Base-by-base conservation (phyloP, 2,797 vertebrate genomes). In the Brachyrhaphis roseni region DNA sequence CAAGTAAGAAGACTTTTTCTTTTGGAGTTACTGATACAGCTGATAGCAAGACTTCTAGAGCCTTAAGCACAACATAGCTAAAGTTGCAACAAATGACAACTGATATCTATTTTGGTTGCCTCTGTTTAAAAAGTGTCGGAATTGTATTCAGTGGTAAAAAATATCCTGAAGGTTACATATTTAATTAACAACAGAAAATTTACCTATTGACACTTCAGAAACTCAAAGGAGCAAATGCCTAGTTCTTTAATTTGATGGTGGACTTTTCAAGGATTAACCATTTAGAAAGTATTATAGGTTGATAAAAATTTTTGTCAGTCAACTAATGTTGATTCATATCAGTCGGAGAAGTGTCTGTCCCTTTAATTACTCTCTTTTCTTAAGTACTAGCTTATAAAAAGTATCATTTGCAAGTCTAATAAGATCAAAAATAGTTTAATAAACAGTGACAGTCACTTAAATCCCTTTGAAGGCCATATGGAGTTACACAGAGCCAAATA, bases 251-350 rank as follows among this genome's bases (percentile, higher is more conserved):
- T 20, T 75, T 83, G 36, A 82, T 77, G 12, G 47, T 83, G 78
- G 4, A 73, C 41, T n/a, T 80, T 78, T 57, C 4, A 28, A 78
- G 74, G 20, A 86, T 62, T 41, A 74, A 76, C 49, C 31, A 76
- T 49, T 83, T 20, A 47, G 59, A 51, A 51, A 45, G 39, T 20
- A 31, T 62, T 62, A 70, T n/a, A 28, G 51, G 10, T 68, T 81
- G 12, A 82, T 84, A 66, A 0, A 72, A 82, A 78, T 84, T 64
- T 31, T 16, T 77, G 41, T 76, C 10, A 5, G 66, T 73, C 4
- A 47, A 51, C 34, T 75, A 41, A 82, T 82, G 18, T 68, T 72
- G 79, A 68, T 78, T 76, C 72, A 70, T 83, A 51, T 41, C 26
- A 81, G 13, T 49, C 31, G 10, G 13, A 45, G 11, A 7, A 66